These are phyloP conservation scores for Peromyscus polionotus DNA, from an alignment of 2,113 vertebrate species.

Conservation along the genomic window DNA sequence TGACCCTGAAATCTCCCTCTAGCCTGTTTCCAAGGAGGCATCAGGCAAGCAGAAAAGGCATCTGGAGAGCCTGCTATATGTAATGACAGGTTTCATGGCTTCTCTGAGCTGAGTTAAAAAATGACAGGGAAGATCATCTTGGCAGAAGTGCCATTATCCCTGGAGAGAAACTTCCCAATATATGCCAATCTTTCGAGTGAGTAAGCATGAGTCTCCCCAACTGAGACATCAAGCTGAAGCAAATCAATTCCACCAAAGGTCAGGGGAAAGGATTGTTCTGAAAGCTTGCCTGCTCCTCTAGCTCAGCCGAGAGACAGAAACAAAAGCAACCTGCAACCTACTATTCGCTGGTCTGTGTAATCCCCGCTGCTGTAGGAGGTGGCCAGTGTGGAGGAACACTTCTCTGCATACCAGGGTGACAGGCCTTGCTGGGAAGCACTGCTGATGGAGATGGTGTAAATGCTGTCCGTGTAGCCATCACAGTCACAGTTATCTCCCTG, in stretches of 20 bases:
- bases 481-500: slow-evolving; percentile 99
- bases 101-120: slow-evolving; percentile 64
- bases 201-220: background rate
- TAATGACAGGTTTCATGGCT: slow-evolving; percentile 66
- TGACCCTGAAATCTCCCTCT: slow-evolving; percentile 54
- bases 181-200: slow-evolving; percentile 3
- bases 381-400: slow-evolving; percentile 98
- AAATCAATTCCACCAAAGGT: slow-evolving; percentile 2
- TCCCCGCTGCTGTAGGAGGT: slow-evolving; percentile 99
- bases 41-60: slow-evolving; percentile 28
- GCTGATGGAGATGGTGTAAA: slow-evolving; percentile 99
- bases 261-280: background rate
- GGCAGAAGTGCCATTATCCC: slow-evolving; percentile 45
- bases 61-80: background rate
- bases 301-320: slow-evolving; percentile 26
- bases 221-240: slow-evolving; percentile 45
- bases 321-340: slow-evolving; percentile 89
- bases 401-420: slow-evolving; percentile 99
- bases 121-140: slow-evolving; percentile 28
- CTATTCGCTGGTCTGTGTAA: slow-evolving; percentile 98
- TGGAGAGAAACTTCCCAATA: slow-evolving; percentile 36
- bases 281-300: background rate
- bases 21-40: slow-evolving; percentile 35
- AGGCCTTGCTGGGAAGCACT: slow-evolving; percentile 98
- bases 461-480: slow-evolving; percentile 98